These are phyloP conservation scores for Phalacrocorax carbo DNA, from an alignment of 2,113 vertebrate species.

Conservation along the genomic window DNA sequence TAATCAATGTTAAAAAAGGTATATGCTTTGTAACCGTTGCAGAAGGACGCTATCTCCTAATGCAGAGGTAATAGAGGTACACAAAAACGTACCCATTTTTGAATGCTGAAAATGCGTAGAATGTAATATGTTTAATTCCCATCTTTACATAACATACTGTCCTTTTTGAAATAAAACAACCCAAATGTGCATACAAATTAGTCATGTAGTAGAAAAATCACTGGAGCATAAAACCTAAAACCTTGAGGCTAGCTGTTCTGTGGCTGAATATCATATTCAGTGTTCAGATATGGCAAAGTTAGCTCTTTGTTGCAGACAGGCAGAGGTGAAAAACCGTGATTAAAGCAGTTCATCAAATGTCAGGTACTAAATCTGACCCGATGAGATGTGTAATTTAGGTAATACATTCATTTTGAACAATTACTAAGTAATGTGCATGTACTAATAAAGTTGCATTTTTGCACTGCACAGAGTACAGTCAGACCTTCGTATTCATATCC, in stretches of 20 bases:
- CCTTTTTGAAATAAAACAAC: constrained; percentile 31
- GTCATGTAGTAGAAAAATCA: constrained; percentile 31
- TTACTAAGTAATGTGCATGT: not conserved
- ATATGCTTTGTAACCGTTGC: not conserved
- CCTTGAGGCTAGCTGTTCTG: constrained; percentile 31
- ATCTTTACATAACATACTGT: constrained; percentile 27
- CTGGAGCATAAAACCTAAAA: constrained; percentile 18
- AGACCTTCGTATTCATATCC: not conserved
- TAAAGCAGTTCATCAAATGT: not conserved
- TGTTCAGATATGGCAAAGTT: not conserved
- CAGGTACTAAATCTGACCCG: not conserved
- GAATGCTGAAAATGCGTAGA: not conserved
- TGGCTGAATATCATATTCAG: not conserved
- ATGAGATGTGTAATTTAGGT: not conserved
- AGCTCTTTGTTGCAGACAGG: not conserved
- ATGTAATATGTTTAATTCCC: not conserved
- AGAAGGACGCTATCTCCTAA: not conserved
- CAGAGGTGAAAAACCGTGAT: not conserved
- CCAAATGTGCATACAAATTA: constrained; percentile 39
- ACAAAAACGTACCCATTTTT: not conserved
- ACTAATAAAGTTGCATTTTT: not conserved
- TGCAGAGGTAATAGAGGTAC: not conserved
- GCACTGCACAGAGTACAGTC: not conserved
- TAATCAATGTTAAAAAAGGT: not conserved
- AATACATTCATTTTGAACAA: not conserved